Conservation (phyloP, 2,113 vertebrate genomes). For the Dascyllus trimaculatus region DNA sequence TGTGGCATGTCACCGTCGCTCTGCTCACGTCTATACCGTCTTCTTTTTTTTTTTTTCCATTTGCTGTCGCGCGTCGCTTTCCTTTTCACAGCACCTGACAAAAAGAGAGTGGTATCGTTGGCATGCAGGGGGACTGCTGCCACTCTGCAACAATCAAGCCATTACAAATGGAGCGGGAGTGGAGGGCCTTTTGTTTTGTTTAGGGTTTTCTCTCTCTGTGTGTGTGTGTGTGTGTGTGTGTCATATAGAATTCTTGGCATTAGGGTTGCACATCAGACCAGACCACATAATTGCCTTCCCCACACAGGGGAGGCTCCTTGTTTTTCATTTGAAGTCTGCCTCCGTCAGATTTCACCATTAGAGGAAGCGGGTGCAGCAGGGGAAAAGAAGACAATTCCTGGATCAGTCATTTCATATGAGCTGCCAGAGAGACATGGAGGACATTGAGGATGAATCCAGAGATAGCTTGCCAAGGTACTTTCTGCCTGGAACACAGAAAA, state of each 20-base stretch:
- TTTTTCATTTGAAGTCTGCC: constrained; percentile 74
- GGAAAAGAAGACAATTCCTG: constrained; percentile 64
- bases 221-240: not conserved
- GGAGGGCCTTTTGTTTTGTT: constrained; percentile 44
- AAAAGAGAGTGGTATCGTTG: constrained; percentile 23
- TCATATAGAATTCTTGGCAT: constrained; percentile 63
- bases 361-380: constrained; percentile 27
- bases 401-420: constrained; percentile 43
- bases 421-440: constrained; percentile 42
- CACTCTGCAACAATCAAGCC: constrained; percentile 48
- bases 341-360: constrained; percentile 70
- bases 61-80: constrained; percentile 7
- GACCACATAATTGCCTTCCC: constrained; percentile 72
- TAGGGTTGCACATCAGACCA: constrained; percentile 66
- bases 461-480: constrained; percentile 31
- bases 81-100: constrained; percentile 14
- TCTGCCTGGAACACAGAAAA: constrained; percentile 17
- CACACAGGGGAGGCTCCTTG: constrained; percentile 65
- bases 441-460: constrained; percentile 44
- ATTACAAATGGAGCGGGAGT: constrained; percentile 34
- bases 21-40: constrained; percentile 12
- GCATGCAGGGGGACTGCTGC: constrained; percentile 47
- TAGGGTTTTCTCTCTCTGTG: not conserved
- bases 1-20: constrained; percentile 31
- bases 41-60: constrained; percentile 17